These are phyloP conservation scores for Marasmarcha lunaedactyla DNA, from an alignment of 2,888 invertebrate species.

Conservation along the genomic window DNA sequence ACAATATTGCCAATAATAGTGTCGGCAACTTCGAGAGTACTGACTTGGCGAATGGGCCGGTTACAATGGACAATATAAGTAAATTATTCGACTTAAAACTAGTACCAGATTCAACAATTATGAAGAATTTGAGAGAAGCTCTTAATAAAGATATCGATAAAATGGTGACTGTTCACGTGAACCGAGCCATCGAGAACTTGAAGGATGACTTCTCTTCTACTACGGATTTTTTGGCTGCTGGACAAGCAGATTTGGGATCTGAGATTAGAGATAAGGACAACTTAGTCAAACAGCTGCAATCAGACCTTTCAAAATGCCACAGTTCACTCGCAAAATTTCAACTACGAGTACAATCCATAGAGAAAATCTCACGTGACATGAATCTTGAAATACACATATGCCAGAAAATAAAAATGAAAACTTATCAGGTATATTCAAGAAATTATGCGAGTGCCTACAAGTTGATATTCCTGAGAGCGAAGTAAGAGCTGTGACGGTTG, in stretches of 20 bases:
- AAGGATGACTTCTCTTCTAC: conserved; percentile 2
- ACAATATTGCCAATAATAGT: neutral
- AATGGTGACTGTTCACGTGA: conserved; percentile 1
- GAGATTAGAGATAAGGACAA: conserved; percentile 1
- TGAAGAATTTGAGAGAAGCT: neutral
- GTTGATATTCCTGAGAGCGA: neutral
- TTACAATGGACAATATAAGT: neutral
- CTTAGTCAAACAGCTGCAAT: neutral
- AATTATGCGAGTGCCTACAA: neutral
- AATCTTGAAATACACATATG: conserved; percentile 2
- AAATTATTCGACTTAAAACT: conserved; percentile 1
- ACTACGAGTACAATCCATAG: neutral
- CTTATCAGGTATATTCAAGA: neutral
- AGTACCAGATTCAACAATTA: neutral
- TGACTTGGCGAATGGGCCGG: neutral
- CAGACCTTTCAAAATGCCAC: neutral
- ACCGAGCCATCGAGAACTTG: neutral
- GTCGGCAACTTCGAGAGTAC: neutral
- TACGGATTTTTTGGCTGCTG: neutral
- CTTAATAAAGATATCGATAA: conserved; percentile 1
- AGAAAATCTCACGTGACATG: conserved; percentile 2
- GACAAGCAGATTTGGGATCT: neutral
- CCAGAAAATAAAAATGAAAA: conserved; percentile 2
- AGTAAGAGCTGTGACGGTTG: too few relatives aligned
- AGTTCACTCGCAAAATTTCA: neutral